Conservation (phyloP, 2,797 vertebrate genomes). For the Pipistrellus nathusii region DNA sequence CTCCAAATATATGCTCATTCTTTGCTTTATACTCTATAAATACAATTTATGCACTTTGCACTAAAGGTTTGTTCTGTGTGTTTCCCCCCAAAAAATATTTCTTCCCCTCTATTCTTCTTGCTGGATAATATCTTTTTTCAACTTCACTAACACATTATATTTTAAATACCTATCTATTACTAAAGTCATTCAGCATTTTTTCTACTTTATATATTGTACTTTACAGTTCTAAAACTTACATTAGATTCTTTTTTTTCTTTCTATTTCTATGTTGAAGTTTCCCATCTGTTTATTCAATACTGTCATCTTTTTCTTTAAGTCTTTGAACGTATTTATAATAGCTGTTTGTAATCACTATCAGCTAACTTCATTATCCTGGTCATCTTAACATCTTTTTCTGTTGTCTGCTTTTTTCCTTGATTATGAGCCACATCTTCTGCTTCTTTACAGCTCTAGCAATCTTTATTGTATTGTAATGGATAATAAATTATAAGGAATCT, state of each 20-base stretch:
- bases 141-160: not conserved
- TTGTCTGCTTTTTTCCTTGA: constrained; percentile 9
- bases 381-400: not conserved
- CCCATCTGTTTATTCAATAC: not conserved
- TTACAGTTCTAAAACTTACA: constrained; percentile 7
- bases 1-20: not conserved
- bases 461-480: not conserved
- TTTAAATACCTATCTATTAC: not conserved
- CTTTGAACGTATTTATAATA: not conserved
- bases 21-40: too few relatives aligned
- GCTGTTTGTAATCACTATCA: not conserved
- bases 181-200: not conserved
- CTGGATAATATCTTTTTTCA: not conserved
- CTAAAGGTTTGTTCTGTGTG: not conserved
- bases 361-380: not conserved
- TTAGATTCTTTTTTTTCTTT: not conserved
- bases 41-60: not conserved
- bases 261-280: not conserved
- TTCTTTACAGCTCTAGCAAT: not conserved
- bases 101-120: not conserved
- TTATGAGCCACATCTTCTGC: not conserved
- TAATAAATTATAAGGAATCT: not conserved
- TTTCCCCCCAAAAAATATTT: not conserved
- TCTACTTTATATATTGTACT: not conserved
- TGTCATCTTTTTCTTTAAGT: not conserved